Conservation (phyloP, 2,888 invertebrate species). For the Sialis lutaria region DNA sequence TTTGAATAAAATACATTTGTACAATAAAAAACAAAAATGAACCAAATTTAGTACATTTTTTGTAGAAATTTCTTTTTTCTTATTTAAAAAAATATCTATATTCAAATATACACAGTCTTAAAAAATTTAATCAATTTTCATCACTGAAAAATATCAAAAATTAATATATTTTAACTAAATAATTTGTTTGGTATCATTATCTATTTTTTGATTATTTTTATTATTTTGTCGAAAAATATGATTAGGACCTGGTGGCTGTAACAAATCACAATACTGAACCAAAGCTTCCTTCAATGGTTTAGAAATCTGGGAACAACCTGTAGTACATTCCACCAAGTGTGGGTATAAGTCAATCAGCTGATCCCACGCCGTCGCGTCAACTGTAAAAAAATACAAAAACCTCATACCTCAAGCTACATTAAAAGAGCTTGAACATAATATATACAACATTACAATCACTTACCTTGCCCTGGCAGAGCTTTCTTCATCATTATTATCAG, state of each 20-base stretch:
- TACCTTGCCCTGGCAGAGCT: constrained; percentile 73
- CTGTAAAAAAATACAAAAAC: constrained; percentile 28
- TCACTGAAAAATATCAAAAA: too few species aligned
- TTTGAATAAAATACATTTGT: too few species aligned
- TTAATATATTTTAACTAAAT: too few species aligned
- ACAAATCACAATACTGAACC: constrained; percentile 69
- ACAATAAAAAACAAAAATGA: too few species aligned
- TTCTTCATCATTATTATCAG: constrained; percentile 83
- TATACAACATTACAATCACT: constrained; percentile 4
- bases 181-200: too few species aligned
- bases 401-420: neutral
- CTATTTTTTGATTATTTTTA: neutral
- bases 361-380: constrained; percentile 82
- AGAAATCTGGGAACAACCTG: constrained; percentile 63
- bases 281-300: constrained; percentile 68
- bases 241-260: constrained; percentile 37
- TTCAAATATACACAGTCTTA: too few species aligned
- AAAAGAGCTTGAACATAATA: neutral
- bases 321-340: constrained; percentile 70
- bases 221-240: neutral
- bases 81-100: too few species aligned
- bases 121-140: too few species aligned
- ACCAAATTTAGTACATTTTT: too few species aligned
- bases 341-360: constrained; percentile 87
- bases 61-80: too few species aligned